Base-by-base conservation (phyloP, 2,113 vertebrate genomes). In the Upupa epops region DNA sequence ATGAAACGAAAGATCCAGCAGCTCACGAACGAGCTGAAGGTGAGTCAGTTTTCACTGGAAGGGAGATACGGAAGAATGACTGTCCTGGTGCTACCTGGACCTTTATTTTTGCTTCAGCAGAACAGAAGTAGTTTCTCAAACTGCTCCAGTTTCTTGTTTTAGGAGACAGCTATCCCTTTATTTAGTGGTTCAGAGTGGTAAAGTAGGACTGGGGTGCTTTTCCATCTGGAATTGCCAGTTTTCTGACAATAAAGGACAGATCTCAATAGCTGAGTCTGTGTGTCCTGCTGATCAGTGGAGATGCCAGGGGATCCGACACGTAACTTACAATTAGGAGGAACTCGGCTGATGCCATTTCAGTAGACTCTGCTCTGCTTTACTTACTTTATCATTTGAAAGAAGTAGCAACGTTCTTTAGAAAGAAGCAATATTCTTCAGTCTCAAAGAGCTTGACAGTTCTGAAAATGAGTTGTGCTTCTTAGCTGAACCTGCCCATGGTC, bases 1-100 rank as follows among this genome's bases (percentile, higher is more conserved):
- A 99, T 99, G 99, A 98, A 98, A 95, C 98, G 98, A 95, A 99
- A 98, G 90, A 98, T 99, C 91, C 98, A 98, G 51, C 98, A 98
- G 89, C 98, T 99, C 63, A 98, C 98, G 2, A 98, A 98, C 79
- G 98, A 99, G 76, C 97, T 99, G 78, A 98, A 96, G 87, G 99
- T 99, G 97, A 98, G 96, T 94, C 72, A 58, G 19, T 6, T 2
- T 71, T 75, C 17, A 17, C 54, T 64, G 89, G n/a, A 28, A 69
- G 25, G 63, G 49, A 79, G 73, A 49, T 17, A 6, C 19, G 28
- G 40, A 55, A 29, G 25, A 63, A 19, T 51, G 76, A 60, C 7
- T 54, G 20, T 58, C 66, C 52, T 9, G 8, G 17, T 69, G 21
- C 59, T 61, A 28, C 14, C 28, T 71, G 34, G 48, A 60, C 36